Evolutionary conservation across 2,113 vertebrate species (phyloP), one percentile per base, ranked within the genome.

Genomic region (Ariopsis seemanni): DNA sequence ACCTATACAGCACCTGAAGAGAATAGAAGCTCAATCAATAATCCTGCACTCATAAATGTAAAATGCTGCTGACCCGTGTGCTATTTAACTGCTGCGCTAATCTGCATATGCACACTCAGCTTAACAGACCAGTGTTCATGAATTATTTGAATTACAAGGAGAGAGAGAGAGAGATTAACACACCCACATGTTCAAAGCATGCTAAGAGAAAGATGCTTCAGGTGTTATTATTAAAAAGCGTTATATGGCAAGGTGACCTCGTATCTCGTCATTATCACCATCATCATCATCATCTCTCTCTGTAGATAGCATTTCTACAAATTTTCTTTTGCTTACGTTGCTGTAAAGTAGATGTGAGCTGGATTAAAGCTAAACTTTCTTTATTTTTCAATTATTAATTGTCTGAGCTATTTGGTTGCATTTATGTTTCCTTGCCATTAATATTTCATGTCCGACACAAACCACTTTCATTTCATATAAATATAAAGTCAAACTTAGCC

Each of bases 31-130:
- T 80, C 63, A 22, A 81, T 84, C 63, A 30, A 84, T 81, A 50
- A 67, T 84, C 55, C 53, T 48, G 62, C 15, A 3, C 53, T 85
- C 75, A 87, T 89, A 69, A 85, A 87, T 25, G 75, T 84, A 85
- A 71, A 72, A 77, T 87, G 81, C 77, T 62, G 78, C 83, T 89
- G 88, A 85, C 50, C 80, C n/a, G 12, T 52, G 65, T 85, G 57
- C 58, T 82, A 58, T 87, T 87, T 74, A 87, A 87, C 69, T 80
- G 57, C 83, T n/a, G 83, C 57, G 71, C 87, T 88, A 82, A 90
- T 83, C 69, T 81, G 83, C 63, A 63, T 62, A 78, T 83, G 12
- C 89, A 85, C 72, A 88, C 71, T 90, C 83, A 85, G 86, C 89
- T 69, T 85, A 55, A 88, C 50, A 79, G 65, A 60, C 17, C 17